Conservation (phyloP, 2,113 vertebrate species). For the Calidris pygmaea region DNA sequence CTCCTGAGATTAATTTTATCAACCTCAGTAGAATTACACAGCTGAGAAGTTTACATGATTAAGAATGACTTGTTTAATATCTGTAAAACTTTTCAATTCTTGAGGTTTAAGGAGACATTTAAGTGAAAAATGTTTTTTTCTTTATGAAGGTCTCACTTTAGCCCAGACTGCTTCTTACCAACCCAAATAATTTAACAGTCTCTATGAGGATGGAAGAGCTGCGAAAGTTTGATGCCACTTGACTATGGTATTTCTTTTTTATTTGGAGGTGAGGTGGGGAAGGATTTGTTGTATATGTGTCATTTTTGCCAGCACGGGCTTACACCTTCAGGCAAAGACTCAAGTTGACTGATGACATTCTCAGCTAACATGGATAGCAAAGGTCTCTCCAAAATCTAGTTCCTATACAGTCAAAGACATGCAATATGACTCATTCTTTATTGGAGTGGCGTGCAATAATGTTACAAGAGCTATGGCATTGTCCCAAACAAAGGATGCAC, state of each 20-base stretch:
- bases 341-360: background rate
- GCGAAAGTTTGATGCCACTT: background rate
- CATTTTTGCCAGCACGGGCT: background rate
- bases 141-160: background rate
- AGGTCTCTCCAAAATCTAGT: too few relatives aligned
- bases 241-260: background rate
- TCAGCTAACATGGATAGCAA: background rate
- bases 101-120: background rate
- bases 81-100: background rate
- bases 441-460: too few relatives aligned
- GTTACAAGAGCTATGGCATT: too few relatives aligned
- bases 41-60: background rate
- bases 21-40: background rate
- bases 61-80: background rate
- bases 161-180: background rate
- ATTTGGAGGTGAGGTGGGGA: background rate
- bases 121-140: background rate
- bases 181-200: background rate
- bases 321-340: background rate
- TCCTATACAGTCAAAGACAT: too few relatives aligned
- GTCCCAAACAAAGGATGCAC: background rate
- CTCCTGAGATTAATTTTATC: background rate
- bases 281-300: background rate
- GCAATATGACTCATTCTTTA: too few relatives aligned
- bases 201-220: background rate